phyloP scores from a whole-genome alignment of 2,797 vertebrate genomes.

The Alcedo quadribrachys region DNA sequence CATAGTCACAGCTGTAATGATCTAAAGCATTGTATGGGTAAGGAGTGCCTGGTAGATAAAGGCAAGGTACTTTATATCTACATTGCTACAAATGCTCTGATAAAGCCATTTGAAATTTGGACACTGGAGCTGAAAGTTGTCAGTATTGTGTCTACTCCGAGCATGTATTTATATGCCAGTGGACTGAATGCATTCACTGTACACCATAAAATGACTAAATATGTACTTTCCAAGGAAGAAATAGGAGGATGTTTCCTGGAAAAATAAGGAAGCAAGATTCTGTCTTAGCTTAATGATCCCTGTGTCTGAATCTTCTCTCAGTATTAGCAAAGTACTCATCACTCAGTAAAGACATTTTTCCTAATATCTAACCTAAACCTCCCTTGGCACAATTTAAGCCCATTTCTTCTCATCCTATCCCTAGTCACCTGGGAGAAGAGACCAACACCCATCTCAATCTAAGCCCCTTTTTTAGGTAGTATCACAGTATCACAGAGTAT shows the following conservation, averaged over 20 bases:
- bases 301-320: rapidly evolving
- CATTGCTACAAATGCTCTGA: not conserved
- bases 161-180: not conserved
- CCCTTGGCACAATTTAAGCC: no score
- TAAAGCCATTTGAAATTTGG: not conserved
- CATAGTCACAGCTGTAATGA: not conserved
- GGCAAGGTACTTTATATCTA: not conserved
- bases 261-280: not conserved
- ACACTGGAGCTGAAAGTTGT: not conserved
- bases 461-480: no score
- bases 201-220: not conserved
- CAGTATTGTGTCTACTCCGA: not conserved
- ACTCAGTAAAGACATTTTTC: no score
- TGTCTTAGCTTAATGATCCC: not conserved
- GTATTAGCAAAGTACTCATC: not conserved
- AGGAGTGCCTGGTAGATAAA: not conserved
- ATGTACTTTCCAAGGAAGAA: not conserved
- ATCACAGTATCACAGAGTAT: no score
- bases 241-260: not conserved
- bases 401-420: no score
- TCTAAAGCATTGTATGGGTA: not conserved
- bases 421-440: no score
- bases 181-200: not conserved
- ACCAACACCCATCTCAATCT: no score
- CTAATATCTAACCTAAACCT: no score